Percentiles rank a stretch among this genome's conserved stretches.
These are phyloP conservation scores for Laothoe populi DNA, from an alignment of 2,888 invertebrate species.

Conservation along the genomic window DNA sequence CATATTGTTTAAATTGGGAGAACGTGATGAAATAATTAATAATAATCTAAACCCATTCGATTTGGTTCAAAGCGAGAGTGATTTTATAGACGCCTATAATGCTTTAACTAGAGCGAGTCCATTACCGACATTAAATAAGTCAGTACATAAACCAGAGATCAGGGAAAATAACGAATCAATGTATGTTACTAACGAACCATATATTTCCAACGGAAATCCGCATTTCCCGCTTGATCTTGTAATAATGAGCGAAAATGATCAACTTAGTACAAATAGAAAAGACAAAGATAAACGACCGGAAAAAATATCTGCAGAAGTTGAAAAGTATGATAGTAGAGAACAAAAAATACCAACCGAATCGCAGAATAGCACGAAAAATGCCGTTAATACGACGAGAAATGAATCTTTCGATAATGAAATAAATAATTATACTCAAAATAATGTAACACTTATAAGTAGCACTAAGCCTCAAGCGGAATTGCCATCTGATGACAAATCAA, in stretches of 20 bases:
- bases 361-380: background rate
- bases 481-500: slow-evolving; percentile 57
- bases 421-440: background rate
- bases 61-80: slow-evolving; percentile 74
- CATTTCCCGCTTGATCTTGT: background rate
- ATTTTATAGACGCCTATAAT: slow-evolving; percentile 79
- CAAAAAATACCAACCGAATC: background rate
- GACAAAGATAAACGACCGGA: background rate
- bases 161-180: background rate
- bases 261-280: background rate
- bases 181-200: background rate
- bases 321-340: background rate
- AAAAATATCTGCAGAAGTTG: background rate
- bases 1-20: slow-evolving; percentile 36
- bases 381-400: background rate
- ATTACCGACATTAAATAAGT: slow-evolving; percentile 61
- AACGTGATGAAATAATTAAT: slow-evolving; percentile 32
- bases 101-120: slow-evolving; percentile 74
- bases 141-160: slow-evolving; percentile 1
- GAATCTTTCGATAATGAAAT: background rate
- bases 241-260: background rate
- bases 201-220: background rate
- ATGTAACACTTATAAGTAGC: background rate
- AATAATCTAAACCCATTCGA: slow-evolving; percentile 55
- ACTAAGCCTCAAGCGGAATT: background rate